These are phyloP conservation scores for Sternarchorhynchus goeldii DNA, from an alignment of 2,797 vertebrate genomes.

Conservation along the genomic window DNA sequence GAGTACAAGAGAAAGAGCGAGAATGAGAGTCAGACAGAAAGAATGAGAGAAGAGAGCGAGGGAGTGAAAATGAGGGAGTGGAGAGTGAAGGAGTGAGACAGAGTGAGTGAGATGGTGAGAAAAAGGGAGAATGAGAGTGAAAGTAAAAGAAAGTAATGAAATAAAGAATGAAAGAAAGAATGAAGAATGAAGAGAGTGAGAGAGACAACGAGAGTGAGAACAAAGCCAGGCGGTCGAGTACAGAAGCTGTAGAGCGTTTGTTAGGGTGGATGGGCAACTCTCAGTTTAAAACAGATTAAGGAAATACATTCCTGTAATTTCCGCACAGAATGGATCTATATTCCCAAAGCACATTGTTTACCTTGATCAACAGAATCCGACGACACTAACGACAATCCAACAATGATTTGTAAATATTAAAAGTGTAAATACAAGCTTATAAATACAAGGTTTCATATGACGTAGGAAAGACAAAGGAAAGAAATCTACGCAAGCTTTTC, in stretches of 20 bases:
- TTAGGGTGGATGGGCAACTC: slow-evolving; percentile 16
- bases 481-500: not conserved
- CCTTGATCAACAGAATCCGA: too few relatives aligned
- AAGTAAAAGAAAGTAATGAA: not conserved
- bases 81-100: not conserved
- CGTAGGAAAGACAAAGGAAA: not conserved
- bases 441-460: not conserved
- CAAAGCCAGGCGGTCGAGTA: too few relatives aligned
- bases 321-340: slow-evolving; percentile 8
- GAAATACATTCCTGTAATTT: not conserved
- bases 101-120: not conserved
- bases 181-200: not conserved
- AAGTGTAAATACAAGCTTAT: too few relatives aligned
- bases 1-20: slow-evolving; percentile 42
- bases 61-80: not conserved
- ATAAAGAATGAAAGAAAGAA: not conserved
- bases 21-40: not conserved
- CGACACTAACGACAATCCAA: not conserved
- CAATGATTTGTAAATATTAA: not conserved
- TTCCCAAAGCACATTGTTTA: not conserved
- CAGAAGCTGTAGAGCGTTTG: not conserved
- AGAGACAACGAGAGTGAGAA: slow-evolving; percentile 3
- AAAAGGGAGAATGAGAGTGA: not conserved
- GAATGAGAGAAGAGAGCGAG: not conserved
- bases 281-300: slow-evolving; percentile 1